phyloP scores from a whole-genome alignment of 2,888 invertebrate genomes.

The Lasioglossum oenotherae region DNA sequence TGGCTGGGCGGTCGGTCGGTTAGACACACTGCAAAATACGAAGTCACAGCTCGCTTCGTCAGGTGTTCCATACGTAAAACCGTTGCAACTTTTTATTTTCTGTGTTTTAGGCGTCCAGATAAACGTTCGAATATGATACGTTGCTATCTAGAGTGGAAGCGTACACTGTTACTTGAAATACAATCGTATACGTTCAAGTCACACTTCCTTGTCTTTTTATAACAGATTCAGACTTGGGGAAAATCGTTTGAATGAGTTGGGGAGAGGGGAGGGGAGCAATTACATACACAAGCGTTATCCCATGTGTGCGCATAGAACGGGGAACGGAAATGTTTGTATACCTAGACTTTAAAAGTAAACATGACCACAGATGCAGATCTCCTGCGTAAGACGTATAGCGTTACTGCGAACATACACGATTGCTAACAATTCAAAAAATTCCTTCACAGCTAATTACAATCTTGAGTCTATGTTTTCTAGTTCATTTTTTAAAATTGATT shows the following conservation, averaged over 20 bases:
- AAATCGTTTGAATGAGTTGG: not conserved
- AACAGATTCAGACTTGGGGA: conserved; percentile 4
- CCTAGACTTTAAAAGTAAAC: conserved; percentile 3
- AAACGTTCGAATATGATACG: conserved; percentile 23
- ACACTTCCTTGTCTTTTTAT: conserved; percentile 24
- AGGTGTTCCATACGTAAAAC: conserved; percentile 21
- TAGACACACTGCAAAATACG: not conserved
- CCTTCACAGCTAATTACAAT: not conserved
- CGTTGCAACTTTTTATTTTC: conserved; percentile 21
- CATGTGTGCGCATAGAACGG: conserved; percentile 15
- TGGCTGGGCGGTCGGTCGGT: conserved; percentile 20
- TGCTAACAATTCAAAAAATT: not conserved
- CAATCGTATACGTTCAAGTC: conserved; percentile 31
- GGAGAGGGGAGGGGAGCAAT: not conserved
- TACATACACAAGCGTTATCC: conserved; percentile 1
- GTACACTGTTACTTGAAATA: conserved; percentile 46
- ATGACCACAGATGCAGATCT: not conserved
- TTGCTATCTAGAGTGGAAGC: conserved; percentile 22
- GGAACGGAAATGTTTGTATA: not conserved
- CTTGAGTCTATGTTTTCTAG: not conserved
- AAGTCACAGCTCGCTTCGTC: conserved; percentile 5
- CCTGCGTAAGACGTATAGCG: not conserved
- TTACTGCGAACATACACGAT: not conserved
- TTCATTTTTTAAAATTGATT: not conserved
- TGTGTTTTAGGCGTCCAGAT: conserved; percentile 12